Conservation (phyloP, 2,888 invertebrate species). For the Neoaliturus tenellus region DNA sequence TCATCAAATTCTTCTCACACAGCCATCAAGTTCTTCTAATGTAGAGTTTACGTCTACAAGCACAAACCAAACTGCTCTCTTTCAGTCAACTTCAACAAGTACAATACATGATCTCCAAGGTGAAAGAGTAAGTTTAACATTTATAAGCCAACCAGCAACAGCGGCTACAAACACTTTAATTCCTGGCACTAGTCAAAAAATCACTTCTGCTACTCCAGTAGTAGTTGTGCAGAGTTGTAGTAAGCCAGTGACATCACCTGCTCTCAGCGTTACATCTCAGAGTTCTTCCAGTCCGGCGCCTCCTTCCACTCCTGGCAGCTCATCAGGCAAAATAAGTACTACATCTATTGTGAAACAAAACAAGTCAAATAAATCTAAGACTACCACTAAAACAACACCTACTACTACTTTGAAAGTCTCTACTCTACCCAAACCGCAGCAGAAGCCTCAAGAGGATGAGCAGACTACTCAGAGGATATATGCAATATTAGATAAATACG, state of each 20-base stretch:
- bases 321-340: constrained; percentile 61
- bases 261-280: constrained; percentile 76
- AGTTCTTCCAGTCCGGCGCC: constrained; percentile 78
- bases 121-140: constrained; percentile 64
- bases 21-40: constrained; percentile 61
- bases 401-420: constrained; percentile 76
- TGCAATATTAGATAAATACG: constrained; percentile 87
- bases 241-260: constrained; percentile 75
- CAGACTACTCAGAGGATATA: constrained; percentile 88
- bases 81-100: constrained; percentile 62
- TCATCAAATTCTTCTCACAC: constrained; percentile 61
- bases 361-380: constrained; percentile 65
- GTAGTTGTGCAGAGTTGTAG: constrained; percentile 75
- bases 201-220: constrained; percentile 72
- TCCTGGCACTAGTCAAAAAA: constrained; percentile 61
- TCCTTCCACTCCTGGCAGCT: constrained; percentile 72
- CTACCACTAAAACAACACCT: constrained; percentile 73
- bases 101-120: constrained; percentile 62
- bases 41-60: constrained; percentile 60
- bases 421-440: constrained; percentile 80
- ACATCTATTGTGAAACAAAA: constrained; percentile 61
- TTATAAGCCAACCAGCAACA: constrained; percentile 62
- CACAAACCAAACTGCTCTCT: constrained; percentile 61
- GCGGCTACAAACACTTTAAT: constrained; percentile 56
- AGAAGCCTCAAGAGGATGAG: constrained; percentile 88